Evolutionary conservation across 2,113 vertebrate genomes (phyloP), one percentile per base, ranked within the genome.

Genomic region (Asarcornis scutulata): DNA sequence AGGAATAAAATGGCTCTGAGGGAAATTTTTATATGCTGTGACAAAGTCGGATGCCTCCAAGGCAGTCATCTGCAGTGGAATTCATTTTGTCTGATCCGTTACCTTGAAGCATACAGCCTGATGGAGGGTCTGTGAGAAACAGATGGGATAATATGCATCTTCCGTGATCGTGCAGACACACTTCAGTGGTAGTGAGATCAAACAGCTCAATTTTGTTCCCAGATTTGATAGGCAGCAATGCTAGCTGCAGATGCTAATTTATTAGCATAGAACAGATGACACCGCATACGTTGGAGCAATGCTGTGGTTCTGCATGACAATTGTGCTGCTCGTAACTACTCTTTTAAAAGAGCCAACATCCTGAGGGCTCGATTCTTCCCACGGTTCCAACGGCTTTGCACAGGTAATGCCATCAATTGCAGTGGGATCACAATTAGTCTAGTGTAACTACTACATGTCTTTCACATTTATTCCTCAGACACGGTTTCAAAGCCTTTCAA

Each of bases 131-230:
- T 93, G 83, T 67, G 82, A 56, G 77, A 93, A 81, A 76, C 95
- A 88, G 81, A 88, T 88, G 94, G 92, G 91, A 59, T 84, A 79
- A 95, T 64, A 26, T 6, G 42, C 56, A 50, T 66, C 88, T 80
- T 88, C 89, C 1, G 1, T 52, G 46, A 82, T 69, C 22, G 2
- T 44, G 75, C 74, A 50, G 93, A 93, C 81, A 89, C 83, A n/a
- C 81, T 95, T 86, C 50, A 83, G 63, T 69, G 56, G 69, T 82
- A 79, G 63, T 42, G 79, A 87, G 66, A 83, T 77, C 75, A 86
- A 72, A 74, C 83, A 68, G 48, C 93, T 80, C 52, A 14, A 83
- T 94, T 95, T 66, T 32, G 36, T 69, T 55, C n/a, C 40, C 79
- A 76, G n/a, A 48, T 50, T 58, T 74, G 50, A 75, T 77, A 84